Percentiles rank a stretch among this genome's conserved stretches.
These are phyloP conservation scores for Diorhabda elongata DNA, from an alignment of 1,140 invertebrate species.

Conservation along the genomic window DNA sequence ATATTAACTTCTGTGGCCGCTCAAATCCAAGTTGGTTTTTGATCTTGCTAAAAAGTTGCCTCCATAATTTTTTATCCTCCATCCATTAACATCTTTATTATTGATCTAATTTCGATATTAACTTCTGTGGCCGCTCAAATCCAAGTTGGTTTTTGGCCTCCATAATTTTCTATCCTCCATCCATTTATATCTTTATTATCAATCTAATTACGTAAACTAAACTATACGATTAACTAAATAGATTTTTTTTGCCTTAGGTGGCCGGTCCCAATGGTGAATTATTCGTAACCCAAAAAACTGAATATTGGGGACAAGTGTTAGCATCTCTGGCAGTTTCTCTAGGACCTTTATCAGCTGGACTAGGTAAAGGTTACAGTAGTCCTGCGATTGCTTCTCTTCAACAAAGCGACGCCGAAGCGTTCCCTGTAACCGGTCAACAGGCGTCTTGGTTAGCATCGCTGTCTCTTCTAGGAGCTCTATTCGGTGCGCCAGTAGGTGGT, in stretches of 20 bases:
- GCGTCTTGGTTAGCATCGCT: constrained; percentile 79
- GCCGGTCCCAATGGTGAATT: constrained; percentile 40
- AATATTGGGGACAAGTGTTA: constrained; percentile 58
- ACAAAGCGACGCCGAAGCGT: constrained; percentile 56
- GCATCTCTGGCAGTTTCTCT: constrained; percentile 75
- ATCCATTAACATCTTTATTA: neutral
- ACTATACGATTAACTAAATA: neutral
- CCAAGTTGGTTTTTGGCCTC: neutral
- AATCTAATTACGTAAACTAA: neutral
- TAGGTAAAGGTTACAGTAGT: constrained; percentile 80
- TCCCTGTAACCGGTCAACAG: constrained; percentile 68
- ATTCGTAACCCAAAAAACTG: constrained; percentile 38
- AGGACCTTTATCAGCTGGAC: constrained; percentile 73
- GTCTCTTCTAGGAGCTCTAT: constrained; percentile 72
- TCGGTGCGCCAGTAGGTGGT: constrained; percentile 72
- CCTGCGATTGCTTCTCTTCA: constrained; percentile 79
- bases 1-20: too few species aligned
- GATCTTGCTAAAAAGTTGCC: too few species aligned
- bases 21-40: too few species aligned
- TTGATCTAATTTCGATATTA: neutral
- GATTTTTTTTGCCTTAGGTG: constrained; percentile 33
- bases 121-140: neutral
- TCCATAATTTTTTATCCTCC: too few species aligned
- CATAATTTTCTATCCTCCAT: neutral
- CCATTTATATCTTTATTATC: neutral